phyloP scores from a whole-genome alignment of 2,113 vertebrate species.

The Columba janthina region DNA sequence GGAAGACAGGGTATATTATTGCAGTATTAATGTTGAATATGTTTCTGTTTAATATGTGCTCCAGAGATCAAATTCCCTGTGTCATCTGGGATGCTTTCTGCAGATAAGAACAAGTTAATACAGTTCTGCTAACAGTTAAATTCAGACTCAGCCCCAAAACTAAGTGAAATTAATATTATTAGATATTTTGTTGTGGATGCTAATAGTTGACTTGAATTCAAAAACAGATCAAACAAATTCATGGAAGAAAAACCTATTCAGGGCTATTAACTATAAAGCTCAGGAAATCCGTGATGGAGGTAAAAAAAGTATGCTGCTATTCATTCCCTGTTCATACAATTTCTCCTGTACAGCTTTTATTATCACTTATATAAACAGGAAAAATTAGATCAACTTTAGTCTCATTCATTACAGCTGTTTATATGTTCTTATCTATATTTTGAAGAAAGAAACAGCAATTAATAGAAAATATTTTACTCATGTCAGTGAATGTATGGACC shows the following conservation, averaged over 20 bases:
- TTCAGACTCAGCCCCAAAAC: background rate
- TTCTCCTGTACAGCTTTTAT: background rate
- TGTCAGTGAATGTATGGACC: background rate
- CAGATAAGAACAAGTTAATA: background rate
- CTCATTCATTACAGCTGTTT: background rate
- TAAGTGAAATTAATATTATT: background rate
- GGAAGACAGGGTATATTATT: slow-evolving; percentile 1
- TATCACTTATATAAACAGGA: background rate
- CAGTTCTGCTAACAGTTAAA: background rate
- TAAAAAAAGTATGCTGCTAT: background rate
- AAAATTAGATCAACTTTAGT: background rate
- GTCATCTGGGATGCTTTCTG: background rate
- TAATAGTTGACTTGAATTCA: background rate
- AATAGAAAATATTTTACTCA: background rate
- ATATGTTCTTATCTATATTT: background rate
- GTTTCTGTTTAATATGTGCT: slow-evolving; percentile 34
- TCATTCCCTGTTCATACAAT: background rate
- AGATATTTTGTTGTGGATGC: background rate
- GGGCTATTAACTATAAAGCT: background rate
- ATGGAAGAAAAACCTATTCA: background rate
- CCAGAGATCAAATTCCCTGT: background rate
- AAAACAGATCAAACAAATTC: background rate
- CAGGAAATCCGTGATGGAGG: background rate
- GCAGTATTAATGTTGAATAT: background rate
- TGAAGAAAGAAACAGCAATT: background rate